A percentile compares a stretch with the other conserved stretches of the same genome.
Evolutionary conservation across 2,113 vertebrate genomes (phyloP).

Genomic region (Hyaena hyaena): DNA sequence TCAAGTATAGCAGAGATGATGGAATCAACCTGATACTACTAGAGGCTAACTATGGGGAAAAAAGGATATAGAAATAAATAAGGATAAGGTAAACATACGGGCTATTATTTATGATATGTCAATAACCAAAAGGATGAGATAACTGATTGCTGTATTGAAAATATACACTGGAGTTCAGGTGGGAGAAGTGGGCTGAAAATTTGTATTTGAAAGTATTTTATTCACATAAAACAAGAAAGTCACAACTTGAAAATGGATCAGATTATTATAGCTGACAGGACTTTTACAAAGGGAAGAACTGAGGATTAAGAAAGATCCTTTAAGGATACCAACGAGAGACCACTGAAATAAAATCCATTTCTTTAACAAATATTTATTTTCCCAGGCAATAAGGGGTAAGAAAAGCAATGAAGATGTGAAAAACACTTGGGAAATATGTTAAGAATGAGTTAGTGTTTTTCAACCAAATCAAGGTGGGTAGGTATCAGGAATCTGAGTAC

Average conservation of each 20-base stretch:
- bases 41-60: background rate
- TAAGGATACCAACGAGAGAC: background rate
- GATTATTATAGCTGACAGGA: background rate
- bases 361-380: slow-evolving; percentile 32
- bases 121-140: background rate
- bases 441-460: background rate
- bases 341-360: slow-evolving; percentile 40
- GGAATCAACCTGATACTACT: background rate
- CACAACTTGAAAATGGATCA: background rate
- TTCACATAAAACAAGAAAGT: background rate
- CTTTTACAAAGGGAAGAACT: background rate
- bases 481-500: background rate
- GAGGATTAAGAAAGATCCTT: background rate
- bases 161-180: background rate
- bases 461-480: background rate
- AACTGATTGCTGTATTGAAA: background rate
- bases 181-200: background rate
- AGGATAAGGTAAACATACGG: background rate
- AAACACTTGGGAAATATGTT: background rate
- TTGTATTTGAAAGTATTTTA: background rate
- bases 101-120: background rate
- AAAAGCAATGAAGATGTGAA: background rate
- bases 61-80: slow-evolving; percentile 19
- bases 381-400: background rate
- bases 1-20: background rate